Evolutionary conservation across 2,113 vertebrate genomes (phyloP).

Genomic region (Macquaria ambigua): DNA sequence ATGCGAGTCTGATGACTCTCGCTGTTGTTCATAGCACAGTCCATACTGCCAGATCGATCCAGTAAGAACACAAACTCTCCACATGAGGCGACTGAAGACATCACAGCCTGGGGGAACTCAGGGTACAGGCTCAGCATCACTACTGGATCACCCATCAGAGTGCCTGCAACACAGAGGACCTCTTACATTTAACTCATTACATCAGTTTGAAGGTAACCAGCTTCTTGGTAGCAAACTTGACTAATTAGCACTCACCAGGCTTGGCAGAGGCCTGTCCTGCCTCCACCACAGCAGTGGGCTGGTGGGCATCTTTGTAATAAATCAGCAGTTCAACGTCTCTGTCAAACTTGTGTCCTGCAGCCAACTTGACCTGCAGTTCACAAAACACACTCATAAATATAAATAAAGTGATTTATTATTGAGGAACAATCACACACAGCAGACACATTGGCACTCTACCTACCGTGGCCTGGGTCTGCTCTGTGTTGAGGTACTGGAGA

Average conservation of each 20-base stretch:
- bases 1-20: conserved; percentile 66
- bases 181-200: background rate
- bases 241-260: conserved; percentile 72
- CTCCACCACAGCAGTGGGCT: conserved; percentile 85
- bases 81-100: conserved; percentile 58
- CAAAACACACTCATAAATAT: background rate
- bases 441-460: conserved; percentile 56
- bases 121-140: conserved; percentile 90
- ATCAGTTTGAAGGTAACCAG: background rate
- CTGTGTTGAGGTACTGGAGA: conserved; percentile 75
- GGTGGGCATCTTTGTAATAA: conserved; percentile 84
- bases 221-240: background rate
- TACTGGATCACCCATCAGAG: conserved; percentile 85
- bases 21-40: background rate
- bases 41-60: conserved; percentile 86
- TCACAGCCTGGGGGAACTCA: conserved; percentile 78
- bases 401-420: background rate
- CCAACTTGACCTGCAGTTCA: conserved; percentile 82
- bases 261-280: conserved; percentile 64
- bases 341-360: conserved; percentile 86
- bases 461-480: conserved; percentile 84
- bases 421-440: background rate
- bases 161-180: conserved; percentile 69
- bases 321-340: conserved; percentile 86
- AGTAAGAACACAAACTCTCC: conserved; percentile 88